Evolutionary conservation across 2,888 invertebrate genomes (phyloP), one percentile per base, ranked within the genome.

Genomic region (Pyrochroa serraticornis): DNA sequence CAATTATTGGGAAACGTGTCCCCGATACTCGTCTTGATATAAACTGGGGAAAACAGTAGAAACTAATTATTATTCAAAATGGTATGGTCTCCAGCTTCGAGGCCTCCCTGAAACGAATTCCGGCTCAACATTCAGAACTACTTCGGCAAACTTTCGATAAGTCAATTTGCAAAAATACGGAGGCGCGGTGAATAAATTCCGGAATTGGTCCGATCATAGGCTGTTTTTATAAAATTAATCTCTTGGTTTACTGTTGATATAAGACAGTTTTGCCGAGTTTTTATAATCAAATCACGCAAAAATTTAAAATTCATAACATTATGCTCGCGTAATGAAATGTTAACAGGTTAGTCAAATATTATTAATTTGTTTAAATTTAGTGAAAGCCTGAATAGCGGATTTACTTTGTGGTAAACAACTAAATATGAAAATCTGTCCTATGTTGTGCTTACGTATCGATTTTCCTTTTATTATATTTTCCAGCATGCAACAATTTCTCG

Each of bases 381-480:
- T 30, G 35, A 43, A 41, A 34, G 42, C 13, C 35, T 31, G 8
- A 38, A 49, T n/a, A 22, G 30, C 41, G 14, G 10, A 38, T 31
- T 41, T 49, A 30, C 34, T 39, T 41, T 41, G 39, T 41, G 49
- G 46, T 30, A 38, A 47, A 51, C 50, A 51, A 44, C 41, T 42
- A 41, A 41, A 42, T 49, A 41, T 49, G 49, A 49, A 43, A 50
- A 50, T 50, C 50, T 42, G 50, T 30, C 35, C 43, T 10, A 47
- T 47, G 35, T 50, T 50, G 42, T 42, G 47, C 14, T 31, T 32
- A 31, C 36, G 36, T 32, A 50, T 50, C 36, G 50, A 50, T 50
- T 50, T 43, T 34, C 39, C 39, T 33, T 34, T 45, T 41, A 32
- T 7, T 46, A 33, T 32, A 33, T 33, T 5, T 45, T 22, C 45